phyloP scores from a whole-genome alignment of 2,113 vertebrate genomes.

The Lamprotornis superbus region DNA sequence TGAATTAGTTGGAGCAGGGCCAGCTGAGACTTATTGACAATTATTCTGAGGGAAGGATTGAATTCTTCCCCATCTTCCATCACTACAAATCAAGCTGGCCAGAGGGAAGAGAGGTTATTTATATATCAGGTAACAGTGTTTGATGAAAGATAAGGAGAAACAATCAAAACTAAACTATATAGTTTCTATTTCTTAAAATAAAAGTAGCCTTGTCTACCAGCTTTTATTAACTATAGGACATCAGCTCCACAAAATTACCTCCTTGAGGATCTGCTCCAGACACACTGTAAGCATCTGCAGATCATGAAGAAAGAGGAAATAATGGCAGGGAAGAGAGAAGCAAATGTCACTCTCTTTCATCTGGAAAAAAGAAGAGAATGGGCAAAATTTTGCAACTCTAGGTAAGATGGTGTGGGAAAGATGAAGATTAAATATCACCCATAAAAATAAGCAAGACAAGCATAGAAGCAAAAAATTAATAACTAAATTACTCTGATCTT shows the following conservation, averaged over 20 bases:
- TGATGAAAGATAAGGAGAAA: not conserved
- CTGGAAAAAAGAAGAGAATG: not conserved
- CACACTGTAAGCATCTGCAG: not conserved
- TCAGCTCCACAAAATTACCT: not conserved
- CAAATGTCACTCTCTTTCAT: not conserved
- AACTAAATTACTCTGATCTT: not conserved
- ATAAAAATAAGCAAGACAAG: not conserved
- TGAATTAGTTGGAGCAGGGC: not conserved
- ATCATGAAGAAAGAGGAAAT: not conserved
- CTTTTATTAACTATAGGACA: not conserved
- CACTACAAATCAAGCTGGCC: not conserved
- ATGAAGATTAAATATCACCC: not conserved
- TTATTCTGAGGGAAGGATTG: not conserved
- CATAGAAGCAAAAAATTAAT: not conserved
- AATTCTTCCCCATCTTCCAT: not conserved
- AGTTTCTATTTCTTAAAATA: not conserved
- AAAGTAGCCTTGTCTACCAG: not conserved
- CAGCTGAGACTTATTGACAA: not conserved
- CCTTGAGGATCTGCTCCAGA: not conserved
- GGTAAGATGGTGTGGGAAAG: not conserved
- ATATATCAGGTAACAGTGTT: not conserved
- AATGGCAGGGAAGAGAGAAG: not conserved
- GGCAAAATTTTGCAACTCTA: not conserved
- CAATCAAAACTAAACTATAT: not conserved
- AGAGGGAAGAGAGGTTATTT: constrained; percentile 1